phyloP scores from a whole-genome alignment of 2,888 invertebrate genomes.

The Drosophila neutralis region DNA sequence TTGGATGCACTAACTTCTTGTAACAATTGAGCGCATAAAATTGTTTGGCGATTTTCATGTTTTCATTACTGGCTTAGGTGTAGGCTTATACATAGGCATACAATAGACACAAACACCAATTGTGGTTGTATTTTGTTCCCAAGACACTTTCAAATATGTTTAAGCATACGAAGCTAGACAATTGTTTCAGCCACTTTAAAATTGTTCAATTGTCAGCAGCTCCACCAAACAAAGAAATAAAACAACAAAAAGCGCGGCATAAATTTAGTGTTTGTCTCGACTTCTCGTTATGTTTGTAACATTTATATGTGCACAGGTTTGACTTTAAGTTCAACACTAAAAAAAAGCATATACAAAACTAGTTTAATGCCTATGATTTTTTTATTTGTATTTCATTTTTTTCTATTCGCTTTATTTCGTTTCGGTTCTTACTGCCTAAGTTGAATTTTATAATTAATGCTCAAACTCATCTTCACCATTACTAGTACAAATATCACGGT shows the following conservation, averaged over 20 bases:
- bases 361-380: slow-evolving; percentile 58
- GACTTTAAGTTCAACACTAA: slow-evolving; percentile 77
- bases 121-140: slow-evolving; percentile 68
- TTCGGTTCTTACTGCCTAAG: slow-evolving; percentile 36
- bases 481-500: slow-evolving; percentile 84
- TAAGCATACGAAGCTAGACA: slow-evolving; percentile 35
- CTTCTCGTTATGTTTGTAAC: slow-evolving; percentile 67
- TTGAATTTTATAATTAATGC: slow-evolving; percentile 54
- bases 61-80: slow-evolving; percentile 18
- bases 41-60: slow-evolving; percentile 38
- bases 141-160: slow-evolving; percentile 53
- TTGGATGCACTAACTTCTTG: slow-evolving; percentile 23
- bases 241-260: slow-evolving; percentile 31
- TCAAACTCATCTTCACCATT: slow-evolving; percentile 63
- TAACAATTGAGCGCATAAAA: slow-evolving; percentile 57
- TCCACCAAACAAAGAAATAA: slow-evolving; percentile 25
- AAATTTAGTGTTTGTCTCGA: slow-evolving; percentile 28
- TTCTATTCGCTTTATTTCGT: slow-evolving; percentile 12
- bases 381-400: slow-evolving; percentile 26
- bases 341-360: slow-evolving; percentile 78
- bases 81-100: slow-evolving; percentile 48
- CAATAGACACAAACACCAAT: slow-evolving; percentile 65
- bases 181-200: slow-evolving; percentile 15
- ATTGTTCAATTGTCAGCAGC: slow-evolving; percentile 18
- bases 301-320: slow-evolving; percentile 79